phyloP scores from a whole-genome alignment of 2,797 vertebrate genomes.

The Apogon talboti region DNA sequence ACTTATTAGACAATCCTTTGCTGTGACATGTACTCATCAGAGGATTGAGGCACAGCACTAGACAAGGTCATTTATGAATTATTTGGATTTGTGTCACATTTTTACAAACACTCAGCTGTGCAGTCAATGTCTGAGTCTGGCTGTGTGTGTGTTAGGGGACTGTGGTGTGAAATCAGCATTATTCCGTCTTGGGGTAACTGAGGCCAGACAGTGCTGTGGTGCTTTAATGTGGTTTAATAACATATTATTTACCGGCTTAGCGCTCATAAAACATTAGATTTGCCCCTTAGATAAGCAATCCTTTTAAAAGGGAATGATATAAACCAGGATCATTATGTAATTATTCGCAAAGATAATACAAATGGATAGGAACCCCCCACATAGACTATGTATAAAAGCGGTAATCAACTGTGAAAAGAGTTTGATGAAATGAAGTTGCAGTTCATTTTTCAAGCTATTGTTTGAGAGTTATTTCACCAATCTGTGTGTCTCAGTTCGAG shows the following conservation, averaged over 20 bases:
- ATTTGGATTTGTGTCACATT: constrained; percentile 71
- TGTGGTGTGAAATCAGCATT: constrained; percentile 32
- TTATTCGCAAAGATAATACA: constrained; percentile 19
- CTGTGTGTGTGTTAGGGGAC: constrained; percentile 12
- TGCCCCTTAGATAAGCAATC: constrained; percentile 18
- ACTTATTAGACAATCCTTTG: constrained; percentile 81
- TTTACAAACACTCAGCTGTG: constrained; percentile 52
- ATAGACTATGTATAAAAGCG: background rate
- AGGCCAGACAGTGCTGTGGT: background rate
- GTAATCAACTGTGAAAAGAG: constrained; percentile 30
- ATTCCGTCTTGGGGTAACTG: constrained; percentile 32
- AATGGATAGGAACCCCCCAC: background rate
- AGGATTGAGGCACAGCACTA: constrained; percentile 60
- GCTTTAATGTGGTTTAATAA: constrained; percentile 1
- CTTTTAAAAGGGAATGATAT: constrained; percentile 9
- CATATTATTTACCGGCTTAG: constrained; percentile 21
- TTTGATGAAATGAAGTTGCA: constrained; percentile 4
- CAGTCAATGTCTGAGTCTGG: constrained; percentile 35
- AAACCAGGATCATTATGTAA: constrained; percentile 17
- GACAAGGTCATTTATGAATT: constrained; percentile 78
- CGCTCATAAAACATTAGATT: constrained; percentile 27
- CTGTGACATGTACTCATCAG: constrained; percentile 81
- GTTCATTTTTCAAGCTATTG: background rate
- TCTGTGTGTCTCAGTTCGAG: background rate
- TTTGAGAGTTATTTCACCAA: background rate